Conservation (phyloP, 2,888 invertebrate species). For the Epistrophe grossulariae region DNA sequence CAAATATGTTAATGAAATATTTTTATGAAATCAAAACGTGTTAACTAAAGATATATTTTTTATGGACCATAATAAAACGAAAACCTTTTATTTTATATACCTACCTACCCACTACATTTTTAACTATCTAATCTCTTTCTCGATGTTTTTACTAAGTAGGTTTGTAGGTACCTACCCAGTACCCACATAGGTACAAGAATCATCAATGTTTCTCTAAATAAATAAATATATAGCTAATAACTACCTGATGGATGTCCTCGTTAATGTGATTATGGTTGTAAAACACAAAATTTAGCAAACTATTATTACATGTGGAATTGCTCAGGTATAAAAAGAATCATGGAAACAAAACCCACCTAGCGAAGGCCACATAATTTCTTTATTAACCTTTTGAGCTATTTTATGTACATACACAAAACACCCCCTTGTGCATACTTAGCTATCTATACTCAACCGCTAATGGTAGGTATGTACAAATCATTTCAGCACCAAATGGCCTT, state of each 20-base stretch:
- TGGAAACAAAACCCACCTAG: not conserved
- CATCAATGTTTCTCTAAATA: not conserved
- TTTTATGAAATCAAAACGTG: too few relatives aligned
- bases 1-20: too few relatives aligned
- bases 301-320: not conserved
- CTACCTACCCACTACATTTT: too few relatives aligned
- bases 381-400: not conserved
- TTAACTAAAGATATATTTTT: too few relatives aligned
- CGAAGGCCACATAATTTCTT: not conserved
- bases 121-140: too few relatives aligned
- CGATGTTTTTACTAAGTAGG: not conserved
- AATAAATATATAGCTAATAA: not conserved
- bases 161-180: not conserved
- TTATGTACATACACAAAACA: slow-evolving; percentile 5
- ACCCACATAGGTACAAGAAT: not conserved
- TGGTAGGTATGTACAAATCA: not conserved
- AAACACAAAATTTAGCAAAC: not conserved
- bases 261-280: not conserved
- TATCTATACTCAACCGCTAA: not conserved
- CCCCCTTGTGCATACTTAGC: not conserved
- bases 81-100: too few relatives aligned
- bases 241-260: not conserved
- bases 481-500: not conserved
- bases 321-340: not conserved
- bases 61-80: too few relatives aligned